Conservation (phyloP, 2,113 vertebrate genomes). For the Tragelaphus scriptus region DNA sequence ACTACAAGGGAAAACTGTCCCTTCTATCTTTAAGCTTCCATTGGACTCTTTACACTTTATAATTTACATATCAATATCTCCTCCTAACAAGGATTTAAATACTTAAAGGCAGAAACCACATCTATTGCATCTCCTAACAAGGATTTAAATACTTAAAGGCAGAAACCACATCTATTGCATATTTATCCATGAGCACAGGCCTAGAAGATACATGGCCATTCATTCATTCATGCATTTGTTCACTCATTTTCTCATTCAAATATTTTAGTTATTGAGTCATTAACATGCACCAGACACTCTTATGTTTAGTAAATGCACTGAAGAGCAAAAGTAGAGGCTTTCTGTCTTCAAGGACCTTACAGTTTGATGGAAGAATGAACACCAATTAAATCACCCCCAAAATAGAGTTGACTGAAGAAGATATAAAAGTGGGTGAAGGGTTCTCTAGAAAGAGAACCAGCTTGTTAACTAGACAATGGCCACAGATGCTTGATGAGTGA, state of each 20-base stretch:
- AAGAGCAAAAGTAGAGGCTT: background rate
- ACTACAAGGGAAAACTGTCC: background rate
- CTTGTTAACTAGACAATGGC: background rate
- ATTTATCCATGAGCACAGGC: background rate
- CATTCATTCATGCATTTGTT: background rate
- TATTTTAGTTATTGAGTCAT: background rate
- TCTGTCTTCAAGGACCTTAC: background rate
- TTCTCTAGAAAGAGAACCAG: background rate
- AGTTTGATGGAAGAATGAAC: background rate
- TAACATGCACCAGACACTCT: background rate
- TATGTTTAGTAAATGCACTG: background rate
- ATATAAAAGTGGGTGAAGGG: background rate
- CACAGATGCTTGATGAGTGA: background rate
- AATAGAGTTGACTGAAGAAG: background rate
- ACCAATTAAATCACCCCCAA: background rate
- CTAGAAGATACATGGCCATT: background rate
- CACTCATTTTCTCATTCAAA: background rate
- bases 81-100: background rate
- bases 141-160: too few species aligned
- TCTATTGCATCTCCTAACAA: background rate
- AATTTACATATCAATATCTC: background rate
- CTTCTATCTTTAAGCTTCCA: background rate
- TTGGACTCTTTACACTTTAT: background rate
- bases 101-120: background rate
- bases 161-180: background rate